Base-by-base conservation (phyloP, 2,797 vertebrate species). In the Microtus agrestis region DNA sequence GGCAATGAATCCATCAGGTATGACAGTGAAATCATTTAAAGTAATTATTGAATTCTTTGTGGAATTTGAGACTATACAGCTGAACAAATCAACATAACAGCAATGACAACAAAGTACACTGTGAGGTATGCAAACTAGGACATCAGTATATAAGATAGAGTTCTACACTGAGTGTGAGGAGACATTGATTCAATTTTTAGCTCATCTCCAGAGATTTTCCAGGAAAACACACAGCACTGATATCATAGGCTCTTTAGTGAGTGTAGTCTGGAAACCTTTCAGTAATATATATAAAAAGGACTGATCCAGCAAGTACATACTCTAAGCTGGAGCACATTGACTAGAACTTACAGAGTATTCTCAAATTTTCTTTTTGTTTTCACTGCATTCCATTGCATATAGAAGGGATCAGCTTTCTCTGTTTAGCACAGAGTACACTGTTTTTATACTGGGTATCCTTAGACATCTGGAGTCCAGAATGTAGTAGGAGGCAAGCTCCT, bases 1-100 rank as follows among this genome's bases (percentile, higher is more conserved):
- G 3, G 0, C 48, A 84, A 48, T 73, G 59, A 80, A 91, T 71
- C 34, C 81, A 21, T 34, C 85, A 78, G 65, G 23, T 21, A 61
- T 54, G 56, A 59, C 25, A 56, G 10, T 27, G 88, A 34, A 8
- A 40, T 91, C 78, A 89, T 74, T 74, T 77, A 91, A 90, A 96
- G 89, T 65, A 78, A 40, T 13, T 81, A 12, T 76, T 81, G 19
- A 85, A 25, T 90, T 23, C 48, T 73, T 13, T 51, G 23, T 43
- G 23, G 25, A 79, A 82, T 86, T 93, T 51, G 17, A 31, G 4
- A 61, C 29, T 85, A 19, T 87, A 27, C 4, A 73, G 1, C 19
- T 81, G 73, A 81, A 92, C 61, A 85, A 0, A 77, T 13, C 14
- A 78, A 48, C 48, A 46, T 1, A 37, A 31, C 5, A 86, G 2